These are phyloP conservation scores for Drosophila setifemur DNA, from an alignment of 1,140 invertebrate genomes.

Conservation along the genomic window DNA sequence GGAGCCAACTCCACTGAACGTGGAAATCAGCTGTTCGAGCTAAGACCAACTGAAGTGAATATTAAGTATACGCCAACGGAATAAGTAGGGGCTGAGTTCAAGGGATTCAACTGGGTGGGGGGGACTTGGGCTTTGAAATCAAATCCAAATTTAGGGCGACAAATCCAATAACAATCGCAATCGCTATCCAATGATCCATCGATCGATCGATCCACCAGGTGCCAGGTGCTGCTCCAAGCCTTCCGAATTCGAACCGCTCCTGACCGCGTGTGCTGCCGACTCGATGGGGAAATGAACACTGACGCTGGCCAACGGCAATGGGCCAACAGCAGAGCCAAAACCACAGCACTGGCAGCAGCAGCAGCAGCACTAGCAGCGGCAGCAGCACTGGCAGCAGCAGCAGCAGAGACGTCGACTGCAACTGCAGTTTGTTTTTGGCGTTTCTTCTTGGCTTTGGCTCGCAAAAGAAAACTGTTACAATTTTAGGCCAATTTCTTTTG, in stretches of 20 bases:
- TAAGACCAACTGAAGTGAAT: slow-evolving; percentile 5
- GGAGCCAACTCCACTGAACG: no score
- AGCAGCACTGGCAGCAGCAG: slow-evolving; percentile 9
- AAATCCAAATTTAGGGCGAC: no score
- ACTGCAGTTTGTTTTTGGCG: not conserved
- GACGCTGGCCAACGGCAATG: slow-evolving; percentile 64
- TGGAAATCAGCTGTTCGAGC: slow-evolving; percentile 4
- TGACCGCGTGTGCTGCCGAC: slow-evolving; percentile 57
- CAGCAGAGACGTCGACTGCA: slow-evolving; percentile 49
- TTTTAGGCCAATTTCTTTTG: no score
- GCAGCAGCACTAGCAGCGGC: slow-evolving; percentile 16
- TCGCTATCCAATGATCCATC: not conserved
- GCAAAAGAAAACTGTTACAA: slow-evolving; percentile 71
- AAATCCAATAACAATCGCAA: not conserved
- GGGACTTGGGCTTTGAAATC: no score
- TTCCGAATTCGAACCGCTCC: not conserved
- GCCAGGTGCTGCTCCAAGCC: not conserved
- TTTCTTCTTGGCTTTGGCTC: no score
- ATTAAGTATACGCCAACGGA: slow-evolving; percentile 38
- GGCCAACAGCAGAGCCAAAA: slow-evolving; percentile 34
- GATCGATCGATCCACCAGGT: not conserved
- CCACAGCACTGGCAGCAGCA: slow-evolving; percentile 1
- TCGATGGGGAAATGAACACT: slow-evolving; percentile 79
- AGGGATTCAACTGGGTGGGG: no score
- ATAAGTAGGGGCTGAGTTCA: no score